phyloP scores from a whole-genome alignment of 2,888 invertebrate genomes.

The Xanthorhoe spadicearia region DNA sequence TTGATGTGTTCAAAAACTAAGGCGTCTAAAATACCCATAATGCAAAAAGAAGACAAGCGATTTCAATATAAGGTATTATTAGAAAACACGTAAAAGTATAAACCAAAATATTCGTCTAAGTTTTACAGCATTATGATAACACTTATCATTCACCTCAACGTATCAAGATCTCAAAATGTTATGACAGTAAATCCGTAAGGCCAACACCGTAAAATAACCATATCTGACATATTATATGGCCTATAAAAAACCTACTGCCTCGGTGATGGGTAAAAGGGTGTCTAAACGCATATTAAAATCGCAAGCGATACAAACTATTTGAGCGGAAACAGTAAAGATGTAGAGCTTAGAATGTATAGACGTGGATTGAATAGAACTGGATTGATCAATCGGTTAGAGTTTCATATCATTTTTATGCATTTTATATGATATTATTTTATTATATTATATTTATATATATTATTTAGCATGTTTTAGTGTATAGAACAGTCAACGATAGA shows the following conservation, averaged over 20 bases:
- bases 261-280: slow-evolving; percentile 77
- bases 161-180: slow-evolving; percentile 80
- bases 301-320: slow-evolving; percentile 79
- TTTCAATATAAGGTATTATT: too few species aligned
- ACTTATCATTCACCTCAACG: slow-evolving; percentile 68
- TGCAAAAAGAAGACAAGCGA: too few species aligned
- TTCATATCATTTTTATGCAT: background rate
- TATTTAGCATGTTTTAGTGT: too few species aligned
- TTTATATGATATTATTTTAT: too few species aligned
- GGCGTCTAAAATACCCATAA: too few species aligned
- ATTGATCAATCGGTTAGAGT: background rate
- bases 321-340: slow-evolving; percentile 78
- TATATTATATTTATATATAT: too few species aligned
- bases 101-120: slow-evolving; percentile 34
- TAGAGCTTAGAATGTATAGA: slow-evolving; percentile 53
- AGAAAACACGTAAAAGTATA: too few species aligned
- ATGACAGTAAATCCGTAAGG: slow-evolving; percentile 76
- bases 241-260: slow-evolving; percentile 74
- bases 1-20: too few species aligned
- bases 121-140: slow-evolving; percentile 59
- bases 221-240: slow-evolving; percentile 79
- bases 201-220: slow-evolving; percentile 80
- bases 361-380: slow-evolving; percentile 12
- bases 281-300: slow-evolving; percentile 80
- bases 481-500: too few species aligned